Evolutionary conservation across 2,888 invertebrate species (phyloP).

Genomic region (Drosophila demipolita): DNA sequence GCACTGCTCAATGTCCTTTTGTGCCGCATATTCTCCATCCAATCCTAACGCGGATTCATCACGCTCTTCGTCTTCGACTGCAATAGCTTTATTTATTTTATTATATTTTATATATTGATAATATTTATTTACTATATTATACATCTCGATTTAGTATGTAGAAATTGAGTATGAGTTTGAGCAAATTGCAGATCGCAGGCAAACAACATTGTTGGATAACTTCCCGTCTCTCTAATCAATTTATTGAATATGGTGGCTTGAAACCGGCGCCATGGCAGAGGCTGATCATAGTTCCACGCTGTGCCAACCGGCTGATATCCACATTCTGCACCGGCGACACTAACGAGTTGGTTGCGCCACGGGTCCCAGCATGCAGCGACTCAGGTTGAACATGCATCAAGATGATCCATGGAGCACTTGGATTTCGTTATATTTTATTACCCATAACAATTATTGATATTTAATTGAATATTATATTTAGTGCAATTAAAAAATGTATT

Average conservation of each 20-base stretch:
- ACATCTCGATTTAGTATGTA: no score
- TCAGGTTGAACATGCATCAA: conserved; percentile 31
- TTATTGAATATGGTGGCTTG: conserved; percentile 33
- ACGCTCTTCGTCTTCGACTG: background rate
- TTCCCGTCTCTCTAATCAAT: background rate
- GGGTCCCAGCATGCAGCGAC: conserved; percentile 48
- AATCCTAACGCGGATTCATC: background rate
- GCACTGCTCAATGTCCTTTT: background rate
- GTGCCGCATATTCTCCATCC: background rate
- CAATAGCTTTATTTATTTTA: background rate
- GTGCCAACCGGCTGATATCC: conserved; percentile 30
- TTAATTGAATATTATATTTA: conserved; percentile 8
- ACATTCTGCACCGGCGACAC: conserved; percentile 48
- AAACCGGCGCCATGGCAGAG: conserved; percentile 26
- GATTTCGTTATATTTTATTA: background rate
- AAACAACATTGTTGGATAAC: conserved; percentile 6
- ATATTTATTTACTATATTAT: no score
- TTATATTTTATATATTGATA: no score
- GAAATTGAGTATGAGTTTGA: no score
- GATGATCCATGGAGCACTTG: conserved; percentile 34
- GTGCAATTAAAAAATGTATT: background rate
- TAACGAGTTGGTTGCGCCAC: conserved; percentile 39
- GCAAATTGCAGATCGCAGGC: no score
- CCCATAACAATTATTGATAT: background rate
- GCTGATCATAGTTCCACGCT: conserved; percentile 32